These are phyloP conservation scores for Heliconius eleuchia DNA, from an alignment of 1,140 invertebrate species.

Conservation along the genomic window DNA sequence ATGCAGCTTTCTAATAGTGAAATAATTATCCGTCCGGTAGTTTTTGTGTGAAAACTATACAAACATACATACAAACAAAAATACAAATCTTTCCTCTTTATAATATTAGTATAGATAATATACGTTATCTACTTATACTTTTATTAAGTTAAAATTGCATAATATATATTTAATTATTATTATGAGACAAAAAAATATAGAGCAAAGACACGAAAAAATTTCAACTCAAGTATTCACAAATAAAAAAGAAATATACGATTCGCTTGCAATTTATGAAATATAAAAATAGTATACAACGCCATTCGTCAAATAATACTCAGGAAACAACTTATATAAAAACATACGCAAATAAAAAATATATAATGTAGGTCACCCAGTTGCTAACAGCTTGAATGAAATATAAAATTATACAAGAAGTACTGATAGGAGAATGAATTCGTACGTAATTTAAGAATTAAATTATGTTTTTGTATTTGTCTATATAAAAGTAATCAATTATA, in stretches of 20 bases:
- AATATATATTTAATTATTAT: too few relatives aligned
- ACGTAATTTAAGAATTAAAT: not conserved
- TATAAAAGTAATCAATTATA: not conserved
- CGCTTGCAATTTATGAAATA: not conserved
- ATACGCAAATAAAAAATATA: not conserved
- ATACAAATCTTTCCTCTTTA: too few relatives aligned
- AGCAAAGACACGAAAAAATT: not conserved
- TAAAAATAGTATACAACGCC: not conserved
- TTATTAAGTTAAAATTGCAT: too few relatives aligned
- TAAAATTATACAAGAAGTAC: not conserved
- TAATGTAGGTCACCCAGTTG: conserved; percentile 10
- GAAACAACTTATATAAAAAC: not conserved
- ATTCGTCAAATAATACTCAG: conserved; percentile 4
- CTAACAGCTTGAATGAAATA: not conserved
- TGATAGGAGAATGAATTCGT: not conserved
- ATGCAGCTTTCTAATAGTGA: too few relatives aligned
- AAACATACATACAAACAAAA: too few relatives aligned
- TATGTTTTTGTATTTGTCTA: not conserved
- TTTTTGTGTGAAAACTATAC: too few relatives aligned
- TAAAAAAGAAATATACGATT: not conserved
- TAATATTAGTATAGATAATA: too few relatives aligned
- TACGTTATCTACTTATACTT: too few relatives aligned
- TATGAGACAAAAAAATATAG: not conserved
- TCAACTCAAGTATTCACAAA: too few relatives aligned
- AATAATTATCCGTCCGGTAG: too few relatives aligned